A percentile compares a stretch with the other conserved stretches of the same genome.
These are phyloP conservation scores for Mesoligia furuncula DNA, from an alignment of 2,888 invertebrate genomes.

Conservation along the genomic window DNA sequence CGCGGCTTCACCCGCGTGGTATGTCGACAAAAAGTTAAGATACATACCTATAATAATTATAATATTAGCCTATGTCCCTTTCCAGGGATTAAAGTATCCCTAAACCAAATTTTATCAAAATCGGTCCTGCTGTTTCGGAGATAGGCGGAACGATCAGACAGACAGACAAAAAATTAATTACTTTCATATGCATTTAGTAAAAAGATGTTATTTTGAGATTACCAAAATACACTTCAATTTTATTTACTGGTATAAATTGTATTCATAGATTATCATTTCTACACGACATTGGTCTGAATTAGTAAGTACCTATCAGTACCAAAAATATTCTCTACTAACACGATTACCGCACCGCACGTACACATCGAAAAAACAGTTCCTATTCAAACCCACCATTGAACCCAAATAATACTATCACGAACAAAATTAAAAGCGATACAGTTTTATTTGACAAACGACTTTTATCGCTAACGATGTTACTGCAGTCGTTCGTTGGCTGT, in stretches of 20 bases:
- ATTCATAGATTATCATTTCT: not conserved
- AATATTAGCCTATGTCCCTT: no score
- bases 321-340: no score
- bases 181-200: not conserved
- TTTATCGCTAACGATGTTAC: constrained; percentile 78
- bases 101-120: no score
- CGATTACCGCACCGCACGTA: not conserved
- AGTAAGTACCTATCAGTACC: no score
- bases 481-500: constrained; percentile 72
- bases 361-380: constrained; percentile 8
- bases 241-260: not conserved
- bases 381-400: constrained; percentile 28
- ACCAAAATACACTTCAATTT: not conserved
- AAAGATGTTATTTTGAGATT: not conserved
- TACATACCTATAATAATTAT: no score
- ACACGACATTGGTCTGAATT: not conserved
- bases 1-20: no score
- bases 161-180: not conserved
- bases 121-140: no score
- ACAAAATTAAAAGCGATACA: constrained; percentile 66
- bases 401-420: constrained; percentile 50
- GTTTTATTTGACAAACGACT: constrained; percentile 76
- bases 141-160: no score
- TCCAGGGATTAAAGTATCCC: no score
- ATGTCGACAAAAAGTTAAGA: no score